A percentile compares a stretch with the other conserved stretches of the same genome.
phyloP scores from a whole-genome alignment of 64 coral and sea anemone genomes.

The Porites lutea region DNA sequence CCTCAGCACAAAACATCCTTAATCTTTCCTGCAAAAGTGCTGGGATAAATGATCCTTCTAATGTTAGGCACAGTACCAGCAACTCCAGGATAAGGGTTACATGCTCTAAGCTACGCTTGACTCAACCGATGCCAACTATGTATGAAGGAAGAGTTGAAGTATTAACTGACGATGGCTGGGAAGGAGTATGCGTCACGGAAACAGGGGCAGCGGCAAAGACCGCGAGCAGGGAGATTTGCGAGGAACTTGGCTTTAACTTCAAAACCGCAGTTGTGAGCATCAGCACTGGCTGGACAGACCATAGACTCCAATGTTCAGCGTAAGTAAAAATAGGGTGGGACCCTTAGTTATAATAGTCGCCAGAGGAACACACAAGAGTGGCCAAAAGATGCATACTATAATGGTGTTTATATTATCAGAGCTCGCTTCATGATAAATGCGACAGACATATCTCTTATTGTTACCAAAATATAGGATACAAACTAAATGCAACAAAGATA shows the following conservation, averaged over 20 bases:
- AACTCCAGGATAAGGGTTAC: background rate
- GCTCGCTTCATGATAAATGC: no score
- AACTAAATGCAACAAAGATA: no score
- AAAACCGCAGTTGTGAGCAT: background rate
- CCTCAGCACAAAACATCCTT: background rate
- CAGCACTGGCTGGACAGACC: background rate
- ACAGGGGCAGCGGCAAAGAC: no score
- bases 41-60: background rate
- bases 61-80: background rate
- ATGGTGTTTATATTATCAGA: no score
- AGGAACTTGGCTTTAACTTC: background rate
- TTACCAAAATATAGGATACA: no score
- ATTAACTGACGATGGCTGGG: background rate
- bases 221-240: background rate
- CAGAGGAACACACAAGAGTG: background rate
- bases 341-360: background rate
- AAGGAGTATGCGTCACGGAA: conserved; percentile 18
- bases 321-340: background rate
- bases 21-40: conserved; percentile 9
- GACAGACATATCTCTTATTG: no score
- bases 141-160: conserved; percentile 61
- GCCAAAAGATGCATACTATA: background rate
- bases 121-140: background rate
- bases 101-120: conserved; percentile 30
- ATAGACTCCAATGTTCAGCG: background rate